Evolutionary conservation across 2,888 invertebrate species (phyloP), one percentile per base, ranked within the genome.

Genomic region (Ectemnius lituratus): DNA sequence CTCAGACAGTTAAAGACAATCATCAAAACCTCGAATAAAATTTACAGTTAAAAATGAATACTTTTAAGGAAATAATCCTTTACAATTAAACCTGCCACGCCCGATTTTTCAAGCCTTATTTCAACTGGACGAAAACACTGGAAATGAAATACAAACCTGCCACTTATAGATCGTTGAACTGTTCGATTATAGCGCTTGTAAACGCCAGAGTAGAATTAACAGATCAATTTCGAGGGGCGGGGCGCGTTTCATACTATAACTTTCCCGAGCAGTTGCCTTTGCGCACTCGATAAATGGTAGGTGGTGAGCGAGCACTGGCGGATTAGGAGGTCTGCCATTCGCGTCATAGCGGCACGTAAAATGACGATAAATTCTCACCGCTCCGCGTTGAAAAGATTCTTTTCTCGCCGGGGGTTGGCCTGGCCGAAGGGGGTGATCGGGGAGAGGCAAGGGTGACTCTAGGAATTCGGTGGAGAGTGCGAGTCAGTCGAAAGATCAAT

Each of bases 401-500:
- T 20, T 37, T 20, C 62, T 27, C 20, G 20, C 20, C 20, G 2
- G 20, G 20, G 20, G 20, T 20, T 1, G 20, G 1, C 20, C 1
- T 20, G 20, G 20, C 20, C 16, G 13, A 62, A 14, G 14, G 49
- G 49, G 46, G 11, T 20, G 46, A 18, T 16, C 47, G 57, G 52
- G 37, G 56, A 13, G 20, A 28, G 5, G 28, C 28, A 37, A 6
- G 20, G 8, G 37, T 37, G 37, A 37, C 37, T 8, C 8, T 4
- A 37, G 47, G 70, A 78, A 81, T 78, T 76, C 69, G 74, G 67
- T 72, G 72, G 63, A 57, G 58, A 52, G 63, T 66, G 52, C 65
- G 58, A 78, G 75, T 71, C 75, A 72, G 64, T 62, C 62, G 66
- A 75, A 28, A 75, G 79, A 85, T 85, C 85, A 81, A 85, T 85